Base-by-base conservation (phyloP, 2,888 invertebrate genomes). In the Bellardia pandia region DNA sequence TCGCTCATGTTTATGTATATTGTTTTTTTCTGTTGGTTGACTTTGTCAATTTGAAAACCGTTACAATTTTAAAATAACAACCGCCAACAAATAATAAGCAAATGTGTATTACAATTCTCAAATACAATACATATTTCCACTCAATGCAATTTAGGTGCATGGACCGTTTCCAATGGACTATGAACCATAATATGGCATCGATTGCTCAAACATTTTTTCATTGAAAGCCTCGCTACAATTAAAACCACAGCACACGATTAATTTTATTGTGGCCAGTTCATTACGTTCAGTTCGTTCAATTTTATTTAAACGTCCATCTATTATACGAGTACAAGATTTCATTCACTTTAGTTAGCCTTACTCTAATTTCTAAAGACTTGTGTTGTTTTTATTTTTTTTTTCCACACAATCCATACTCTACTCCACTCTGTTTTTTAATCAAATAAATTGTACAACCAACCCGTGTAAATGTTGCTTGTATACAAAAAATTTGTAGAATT, bases 101-200 rank as follows among this genome's bases (percentile, higher is more conserved):
- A 45, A 45, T 45, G 11, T 45, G 13, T 45, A 3, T 45, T 9
- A 13, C 45, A 13, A 45, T 13, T 45, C 13, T 45, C 4, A 45
- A 45, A 45, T 33, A 37, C 37, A 37, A 37, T 37, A 37, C 2
- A 37, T 37, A 37, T 51, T 16, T 42, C 11, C 9, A 40, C 30
- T 1, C 9, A 14, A 42, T 30, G 14, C 13, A 40, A 45, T 45
- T 42, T 56, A 37, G 68, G 60, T 37, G 68, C 69, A 79, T 79
- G 76, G 45, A 76, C 62, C 71, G 69, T 11, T 85, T 58, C 23
- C 13, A 68, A 69, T 64, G 81, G 81, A 86, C 86, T 86, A 33
- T 86, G 78, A 13, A 78, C 81, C 62, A 51, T n/a, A 69, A 81
- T 51, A 45, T 64, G 23, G 11, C 78, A 68, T 56, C 30, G 45